A percentile compares a stretch with the other conserved stretches of the same genome.
Evolutionary conservation across 2,888 invertebrate genomes (phyloP).

Genomic region (Hyposoter dolosus): DNA sequence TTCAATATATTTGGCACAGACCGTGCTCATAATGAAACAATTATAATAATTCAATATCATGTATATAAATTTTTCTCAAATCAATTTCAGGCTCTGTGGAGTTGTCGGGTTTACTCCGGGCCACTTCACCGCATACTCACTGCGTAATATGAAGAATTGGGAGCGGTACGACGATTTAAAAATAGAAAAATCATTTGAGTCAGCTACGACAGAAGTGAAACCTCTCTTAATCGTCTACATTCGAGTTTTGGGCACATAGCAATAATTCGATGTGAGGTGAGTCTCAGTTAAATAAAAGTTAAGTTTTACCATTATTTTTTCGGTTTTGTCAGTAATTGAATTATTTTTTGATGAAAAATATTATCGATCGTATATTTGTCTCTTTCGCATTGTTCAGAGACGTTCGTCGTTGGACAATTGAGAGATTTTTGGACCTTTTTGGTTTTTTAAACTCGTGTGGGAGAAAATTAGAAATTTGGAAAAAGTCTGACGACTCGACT

Average conservation of each 20-base stretch:
- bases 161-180: neutral
- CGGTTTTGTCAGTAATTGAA: neutral
- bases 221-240: neutral
- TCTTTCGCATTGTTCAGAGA: neutral
- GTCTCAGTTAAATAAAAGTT: neutral
- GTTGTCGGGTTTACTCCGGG: neutral
- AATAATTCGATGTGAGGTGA: no score
- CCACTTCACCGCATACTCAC: neutral
- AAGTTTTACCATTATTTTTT: neutral
- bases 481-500: neutral
- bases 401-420: neutral
- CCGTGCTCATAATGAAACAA: constrained; percentile 7
- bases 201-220: neutral
- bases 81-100: neutral
- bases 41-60: constrained; percentile 71
- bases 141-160: neutral
- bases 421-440: neutral
- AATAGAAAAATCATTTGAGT: neutral
- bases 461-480: neutral
- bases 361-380: neutral
- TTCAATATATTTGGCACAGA: constrained; percentile 1
- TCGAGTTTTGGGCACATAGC: neutral
- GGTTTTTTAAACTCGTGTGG: neutral
- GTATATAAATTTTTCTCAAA: constrained; percentile 57
- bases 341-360: neutral